Percentiles rank a stretch among this genome's conserved stretches.
phyloP scores from a whole-genome alignment of 2,113 vertebrate genomes.

The Stomatorhinus ivindoensis region DNA sequence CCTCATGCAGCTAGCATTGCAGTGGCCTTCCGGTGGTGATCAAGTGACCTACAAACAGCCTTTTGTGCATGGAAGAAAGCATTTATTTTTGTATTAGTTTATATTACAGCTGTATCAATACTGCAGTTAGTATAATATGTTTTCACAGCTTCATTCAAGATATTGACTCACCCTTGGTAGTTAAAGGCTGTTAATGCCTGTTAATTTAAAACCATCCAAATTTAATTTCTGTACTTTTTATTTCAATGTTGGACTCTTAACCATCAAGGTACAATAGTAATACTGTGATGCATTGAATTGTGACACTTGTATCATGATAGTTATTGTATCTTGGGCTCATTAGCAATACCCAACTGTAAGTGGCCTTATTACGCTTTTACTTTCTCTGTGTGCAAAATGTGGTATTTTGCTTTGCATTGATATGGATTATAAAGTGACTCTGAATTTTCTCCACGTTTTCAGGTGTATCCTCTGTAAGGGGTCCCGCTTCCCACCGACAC shows the following conservation, averaged over 20 bases:
- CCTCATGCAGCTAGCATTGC: background rate
- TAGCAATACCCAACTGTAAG: background rate
- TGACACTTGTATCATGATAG: too few species aligned
- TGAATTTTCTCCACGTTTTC: constrained; percentile 10
- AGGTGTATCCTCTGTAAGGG: constrained; percentile 98
- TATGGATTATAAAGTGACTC: background rate
- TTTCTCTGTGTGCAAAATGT: background rate
- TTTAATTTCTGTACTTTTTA: too few species aligned
- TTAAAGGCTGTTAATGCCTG: background rate
- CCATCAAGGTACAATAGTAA: too few species aligned
- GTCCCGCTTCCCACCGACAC: constrained; percentile 82
- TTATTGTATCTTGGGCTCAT: background rate
- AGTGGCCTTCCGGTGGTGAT: background rate
- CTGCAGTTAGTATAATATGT: background rate
- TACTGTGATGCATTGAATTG: too few species aligned
- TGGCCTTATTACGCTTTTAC: background rate
- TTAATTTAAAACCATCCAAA: too few species aligned
- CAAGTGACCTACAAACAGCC: background rate
- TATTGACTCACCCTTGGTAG: background rate
- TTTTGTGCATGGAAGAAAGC: background rate
- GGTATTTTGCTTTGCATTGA: background rate
- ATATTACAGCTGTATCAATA: background rate
- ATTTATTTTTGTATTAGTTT: too few species aligned
- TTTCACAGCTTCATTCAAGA: background rate
- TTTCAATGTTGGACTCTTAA: too few species aligned